These are phyloP conservation scores for Lagocephalus sceleratus DNA, from an alignment of 2,797 vertebrate species.

Conservation along the genomic window DNA sequence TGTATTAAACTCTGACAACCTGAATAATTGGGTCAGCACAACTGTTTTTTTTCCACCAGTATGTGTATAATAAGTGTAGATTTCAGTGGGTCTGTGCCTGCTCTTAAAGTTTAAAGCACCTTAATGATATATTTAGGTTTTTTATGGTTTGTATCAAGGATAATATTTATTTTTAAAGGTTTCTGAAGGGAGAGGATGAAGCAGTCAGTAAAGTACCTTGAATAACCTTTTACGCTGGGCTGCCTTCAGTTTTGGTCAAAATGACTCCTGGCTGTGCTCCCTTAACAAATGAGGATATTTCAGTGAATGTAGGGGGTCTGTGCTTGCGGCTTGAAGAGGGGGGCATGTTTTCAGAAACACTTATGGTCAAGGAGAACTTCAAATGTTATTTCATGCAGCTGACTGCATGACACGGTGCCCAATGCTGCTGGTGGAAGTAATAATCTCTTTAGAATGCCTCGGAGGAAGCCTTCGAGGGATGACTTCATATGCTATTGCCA, in stretches of 20 bases:
- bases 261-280: background rate
- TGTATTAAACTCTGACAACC: background rate
- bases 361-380: background rate
- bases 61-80: too few species aligned
- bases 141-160: too few species aligned
- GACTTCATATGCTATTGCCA: slow-evolving; percentile 24
- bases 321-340: background rate
- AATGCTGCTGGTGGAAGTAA: slow-evolving; percentile 37
- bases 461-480: slow-evolving; percentile 40
- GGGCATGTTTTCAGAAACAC: slow-evolving; percentile 6
- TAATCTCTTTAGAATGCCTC: slow-evolving; percentile 37
- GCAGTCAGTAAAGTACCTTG: background rate
- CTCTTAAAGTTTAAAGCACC: background rate
- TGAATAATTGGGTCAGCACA: background rate
- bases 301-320: background rate
- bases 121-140: background rate
- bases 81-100: too few species aligned
- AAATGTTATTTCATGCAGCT: slow-evolving; percentile 22
- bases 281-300: background rate
- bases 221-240: background rate
- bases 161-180: background rate
- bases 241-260: background rate
- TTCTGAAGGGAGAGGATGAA: background rate
- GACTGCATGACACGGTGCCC: slow-evolving; percentile 13
- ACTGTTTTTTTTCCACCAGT: too few species aligned